Evolutionary conservation across 2,797 vertebrate genomes (phyloP), one percentile per base, ranked within the genome.

Genomic region (Urophycis tenuis): DNA sequence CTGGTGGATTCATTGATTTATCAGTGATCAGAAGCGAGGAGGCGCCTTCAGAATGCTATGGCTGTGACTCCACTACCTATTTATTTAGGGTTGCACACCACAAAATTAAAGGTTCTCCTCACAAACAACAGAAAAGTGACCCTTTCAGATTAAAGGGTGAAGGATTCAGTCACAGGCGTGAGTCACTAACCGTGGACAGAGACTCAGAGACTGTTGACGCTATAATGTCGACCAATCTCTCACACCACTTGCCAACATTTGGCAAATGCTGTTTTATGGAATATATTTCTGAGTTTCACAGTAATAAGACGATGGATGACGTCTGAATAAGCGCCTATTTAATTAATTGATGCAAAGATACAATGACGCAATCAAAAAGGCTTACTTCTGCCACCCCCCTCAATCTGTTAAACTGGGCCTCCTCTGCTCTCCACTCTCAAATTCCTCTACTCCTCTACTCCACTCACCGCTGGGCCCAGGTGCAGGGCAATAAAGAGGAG

Each of bases 131-230:
- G 80, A 81, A 79, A 74, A 80, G 76, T 41, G 2, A 32, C n/a
- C 74, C 22, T 71, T 73, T 45, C 49, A 83, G 76, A 88, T 88
- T 82, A 87, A 60, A 87, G 79, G 80, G 80, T 79, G 41, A 79
- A 64, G 69, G 22, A 73, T 75, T 35, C 31, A 60, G 73, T 80
- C 80, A 22, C 15, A 19, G 84, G 83, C 84, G 86, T 87, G 83
- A 91, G 85, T 90, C 89, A 89, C 71, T 70, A 78, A 81, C 76
- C 74, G 29, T 17, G 75, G 72, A 84, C 60, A 74, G 75, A 41
- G 82, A 81, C 53, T 78, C 60, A 29, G 60, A 29, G 60, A 29
- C 60, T 60, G 17, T 25, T 60, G 53, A 25, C 53, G 22, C 53
- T 60, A 25, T 60, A 25, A 1, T 60, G 53, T 60, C 53, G 11